Base-by-base conservation (phyloP, 2,888 invertebrate genomes). In the Sacculina carcini region DNA sequence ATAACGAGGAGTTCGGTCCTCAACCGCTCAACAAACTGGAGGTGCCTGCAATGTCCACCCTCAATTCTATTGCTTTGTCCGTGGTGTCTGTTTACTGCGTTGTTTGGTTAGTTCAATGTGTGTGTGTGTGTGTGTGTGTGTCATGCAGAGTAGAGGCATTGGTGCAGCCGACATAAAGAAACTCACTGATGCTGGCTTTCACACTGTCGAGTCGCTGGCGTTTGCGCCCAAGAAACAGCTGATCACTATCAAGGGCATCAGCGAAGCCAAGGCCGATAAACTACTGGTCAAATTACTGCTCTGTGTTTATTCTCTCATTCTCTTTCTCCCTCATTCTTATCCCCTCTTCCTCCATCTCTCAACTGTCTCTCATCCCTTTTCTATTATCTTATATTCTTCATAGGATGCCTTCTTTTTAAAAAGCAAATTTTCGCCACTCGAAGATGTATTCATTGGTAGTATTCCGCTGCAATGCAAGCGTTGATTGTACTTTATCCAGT, bases 171-270 rank as follows among this genome's bases (percentile, higher is more conserved):
- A 98, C 64, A 76, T 96, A 2, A 90, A 90, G 65, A 90, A 90
- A 63, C 68, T 98, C 34, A 77, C 82, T 63, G 92, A 92, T 62
- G 81, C 82, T 16, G 98, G 96, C 0, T 90, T 78, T 62, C 78
- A 86, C 62, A 98, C 98, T 0, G 82, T 98, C 0, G 96, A 96
- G 63, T 75, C 96, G 0, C 76, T 99, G 12, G 94, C 94, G 0
- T 94, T 82, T 69, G 79, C 90, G 1, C 87, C 96, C 0, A 89
- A 87, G 62, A 96, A 94, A 65, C 75, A 77, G 63, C 69, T 98
- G 1, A 69, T 89, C 2, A 69, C 76, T 6, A 81, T 90, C 40
- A 92, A 92, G 67, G 98, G 98, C 0, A 85, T 99, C 57, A 90
- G 90, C 46, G 98, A 98, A 63, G 83, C 82, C 1, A 99, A 99